Evolutionary conservation across 2,797 vertebrate species (phyloP), one percentile per base, ranked within the genome.

Genomic region (Miichthys miiuy): DNA sequence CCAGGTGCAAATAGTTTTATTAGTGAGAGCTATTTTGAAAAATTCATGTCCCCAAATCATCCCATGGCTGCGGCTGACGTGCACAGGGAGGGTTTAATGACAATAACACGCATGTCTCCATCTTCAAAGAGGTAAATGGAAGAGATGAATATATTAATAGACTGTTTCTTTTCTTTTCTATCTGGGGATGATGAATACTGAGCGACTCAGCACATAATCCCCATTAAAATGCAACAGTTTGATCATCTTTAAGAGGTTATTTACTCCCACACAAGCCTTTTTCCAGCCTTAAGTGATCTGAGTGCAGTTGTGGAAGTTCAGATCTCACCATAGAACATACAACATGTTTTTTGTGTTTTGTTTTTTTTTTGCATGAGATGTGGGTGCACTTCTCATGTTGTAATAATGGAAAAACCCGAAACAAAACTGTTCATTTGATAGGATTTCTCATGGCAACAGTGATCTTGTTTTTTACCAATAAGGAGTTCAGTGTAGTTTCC

Each of bases 1-100:
- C 61, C 75, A 81, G 80, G 81, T 79, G 74, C 58, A 87, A 80
- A 79, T 76, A 52, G 74, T 70, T 83, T 69, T 48, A 82, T 86
- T 76, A 77, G 48, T 5, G 50, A 58, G 41, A 2, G 1, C 55
- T 68, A 18, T 68, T 79, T 81, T 64, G 34, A 60, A 63, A 68
- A 63, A 66, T 21, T n/a, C 23, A 44, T 13, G 42, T 50, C 12
- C 62, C 18, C 30, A 66, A 76, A 78, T 42, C 7, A 66, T 66
- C 60, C 64, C 51, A 1, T 0, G n/a, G 56, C 75, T 63, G 30
- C 0, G 0, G 4, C 42, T 12, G 68, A 62, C 9, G 52, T 41
- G 63, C 46, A 2, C 8, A 2, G 34, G 34, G 34, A 38, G 41
- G 46, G 25, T 54, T 75, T 72, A 50, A 82, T 77, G 70, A 60